Evolutionary conservation across 2,797 vertebrate species (phyloP).

Genomic region (Sylvilagus floridanus): DNA sequence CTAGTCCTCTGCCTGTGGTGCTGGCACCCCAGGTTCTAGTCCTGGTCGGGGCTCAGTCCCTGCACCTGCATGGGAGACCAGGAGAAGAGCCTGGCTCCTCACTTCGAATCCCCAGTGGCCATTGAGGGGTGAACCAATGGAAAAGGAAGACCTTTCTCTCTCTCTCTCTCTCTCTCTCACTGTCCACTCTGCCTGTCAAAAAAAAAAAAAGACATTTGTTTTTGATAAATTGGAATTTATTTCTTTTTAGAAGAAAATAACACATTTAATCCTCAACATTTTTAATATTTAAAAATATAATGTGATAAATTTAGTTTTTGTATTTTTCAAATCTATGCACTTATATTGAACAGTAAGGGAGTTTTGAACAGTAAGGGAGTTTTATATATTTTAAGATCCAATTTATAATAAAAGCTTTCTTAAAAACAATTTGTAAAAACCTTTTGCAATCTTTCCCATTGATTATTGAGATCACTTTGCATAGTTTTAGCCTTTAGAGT

Average conservation of each 20-base stretch:
- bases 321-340: not conserved
- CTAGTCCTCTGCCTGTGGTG: no score
- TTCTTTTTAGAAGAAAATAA: not conserved
- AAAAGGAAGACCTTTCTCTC: no score
- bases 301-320: not conserved
- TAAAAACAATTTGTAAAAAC: not conserved
- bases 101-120: no score
- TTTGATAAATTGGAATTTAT: not conserved
- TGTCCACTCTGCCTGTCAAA: no score
- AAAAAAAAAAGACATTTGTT: no score
- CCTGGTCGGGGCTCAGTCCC: no score
- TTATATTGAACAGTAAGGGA: not conserved
- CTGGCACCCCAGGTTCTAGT: no score
- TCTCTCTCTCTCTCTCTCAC: no score
- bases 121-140: no score
- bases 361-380: not conserved
- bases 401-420: not conserved
- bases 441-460: not conserved
- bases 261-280: not conserved
- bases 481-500: not conserved
- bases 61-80: no score
- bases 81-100: no score
- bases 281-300: constrained; percentile 15
- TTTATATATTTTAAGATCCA: not conserved
- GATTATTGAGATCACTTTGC: not conserved